Percentiles rank a stretch among this genome's conserved stretches.
These are phyloP conservation scores for Microtus ochrogaster DNA, from an alignment of 2,113 vertebrate species.

Conservation along the genomic window DNA sequence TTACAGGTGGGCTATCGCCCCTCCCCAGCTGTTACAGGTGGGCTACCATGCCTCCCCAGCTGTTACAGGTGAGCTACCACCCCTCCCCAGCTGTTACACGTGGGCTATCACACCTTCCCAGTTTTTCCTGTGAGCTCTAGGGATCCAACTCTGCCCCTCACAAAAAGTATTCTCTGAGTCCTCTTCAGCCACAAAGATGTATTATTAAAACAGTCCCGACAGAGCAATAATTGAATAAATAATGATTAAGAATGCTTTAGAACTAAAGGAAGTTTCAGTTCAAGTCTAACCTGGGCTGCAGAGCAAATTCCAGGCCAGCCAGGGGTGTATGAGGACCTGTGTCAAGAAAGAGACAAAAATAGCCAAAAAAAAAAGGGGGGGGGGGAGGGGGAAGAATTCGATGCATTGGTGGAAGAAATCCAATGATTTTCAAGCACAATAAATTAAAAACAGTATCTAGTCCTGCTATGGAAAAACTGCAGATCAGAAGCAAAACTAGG, in stretches of 20 bases:
- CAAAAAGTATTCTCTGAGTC: neutral
- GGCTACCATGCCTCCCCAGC: accelerated
- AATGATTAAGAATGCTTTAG: neutral
- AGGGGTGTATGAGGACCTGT: neutral
- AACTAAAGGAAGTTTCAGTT: neutral
- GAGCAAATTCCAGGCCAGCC: neutral
- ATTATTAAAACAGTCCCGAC: neutral
- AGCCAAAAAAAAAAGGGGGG: too few relatives aligned
- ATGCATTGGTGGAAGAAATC: neutral
- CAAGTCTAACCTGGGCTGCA: neutral
- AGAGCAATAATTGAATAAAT: neutral
- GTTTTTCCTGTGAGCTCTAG: neutral
- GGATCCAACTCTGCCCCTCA: neutral
- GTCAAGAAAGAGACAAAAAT: neutral
- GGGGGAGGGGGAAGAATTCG: neutral
- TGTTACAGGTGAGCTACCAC: too few relatives aligned
- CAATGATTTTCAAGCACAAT: neutral
- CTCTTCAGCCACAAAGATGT: neutral
- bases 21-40: neutral
- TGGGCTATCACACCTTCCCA: too few relatives aligned
- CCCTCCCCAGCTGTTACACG: neutral
- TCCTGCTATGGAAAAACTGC: neutral
- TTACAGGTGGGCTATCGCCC: too few relatives aligned
- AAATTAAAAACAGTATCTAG: neutral
- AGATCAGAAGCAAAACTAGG: neutral